These are phyloP conservation scores for Pseudocheirus occidentalis DNA, from an alignment of 2,797 vertebrate genomes.

Conservation along the genomic window DNA sequence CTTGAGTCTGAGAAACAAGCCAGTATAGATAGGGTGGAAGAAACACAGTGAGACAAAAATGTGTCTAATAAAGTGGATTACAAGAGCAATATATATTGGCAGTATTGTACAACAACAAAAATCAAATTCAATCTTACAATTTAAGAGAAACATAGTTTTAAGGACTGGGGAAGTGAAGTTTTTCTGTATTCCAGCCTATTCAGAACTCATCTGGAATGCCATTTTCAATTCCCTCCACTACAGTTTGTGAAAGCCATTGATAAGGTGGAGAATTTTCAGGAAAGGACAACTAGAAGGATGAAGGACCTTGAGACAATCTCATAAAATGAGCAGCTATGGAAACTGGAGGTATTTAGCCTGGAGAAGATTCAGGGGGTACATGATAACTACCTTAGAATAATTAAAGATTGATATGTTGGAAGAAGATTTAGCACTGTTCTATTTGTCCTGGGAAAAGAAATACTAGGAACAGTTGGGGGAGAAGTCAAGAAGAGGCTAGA, in stretches of 20 bases:
- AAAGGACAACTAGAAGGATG: neutral
- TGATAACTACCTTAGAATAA: neutral
- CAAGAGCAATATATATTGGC: neutral
- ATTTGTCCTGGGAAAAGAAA: neutral
- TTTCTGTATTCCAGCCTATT: neutral
- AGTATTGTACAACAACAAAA: neutral
- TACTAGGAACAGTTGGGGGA: neutral
- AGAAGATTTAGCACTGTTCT: neutral
- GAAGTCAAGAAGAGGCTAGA: neutral
- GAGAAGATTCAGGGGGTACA: too few relatives aligned
- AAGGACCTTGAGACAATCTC: neutral
- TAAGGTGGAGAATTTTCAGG: neutral
- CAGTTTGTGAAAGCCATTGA: neutral
- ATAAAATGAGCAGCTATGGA: neutral
- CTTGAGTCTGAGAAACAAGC: neutral
- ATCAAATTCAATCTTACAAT: neutral
- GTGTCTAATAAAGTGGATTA: neutral
- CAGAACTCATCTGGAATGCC: neutral
- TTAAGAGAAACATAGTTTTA: neutral
- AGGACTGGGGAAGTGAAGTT: neutral
- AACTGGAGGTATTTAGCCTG: neutral
- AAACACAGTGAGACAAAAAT: neutral
- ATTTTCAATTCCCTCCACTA: neutral
- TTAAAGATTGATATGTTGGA: neutral
- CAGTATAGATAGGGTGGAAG: neutral